Base-by-base conservation (phyloP, 2,888 invertebrate genomes). In the Stictocephala bisonia region DNA sequence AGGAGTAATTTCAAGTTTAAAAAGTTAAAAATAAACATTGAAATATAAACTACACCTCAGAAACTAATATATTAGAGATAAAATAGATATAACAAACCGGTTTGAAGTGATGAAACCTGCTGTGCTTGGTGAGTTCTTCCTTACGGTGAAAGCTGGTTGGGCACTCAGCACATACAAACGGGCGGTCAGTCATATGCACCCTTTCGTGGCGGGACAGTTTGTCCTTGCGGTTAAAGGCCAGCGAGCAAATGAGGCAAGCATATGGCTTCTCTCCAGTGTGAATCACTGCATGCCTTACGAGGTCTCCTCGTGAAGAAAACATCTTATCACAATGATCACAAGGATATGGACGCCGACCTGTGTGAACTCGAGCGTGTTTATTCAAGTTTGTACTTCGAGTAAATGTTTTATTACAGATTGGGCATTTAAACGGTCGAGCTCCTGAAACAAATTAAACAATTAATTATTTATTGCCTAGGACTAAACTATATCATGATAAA, bases 181-280 rank as follows among this genome's bases (percentile, higher is more conserved):
- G 89, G 79, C 90, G 90, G 80, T 87, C 86, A 29, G 90, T 90
- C 11, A 89, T 86, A 81, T 92, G 92, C 6, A 91, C 87, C 69
- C 90, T 85, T 1, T 89, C 87, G 84, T 92, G 92, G 0, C 89
- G 85, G 68, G 89, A 86, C 50, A 92, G 83, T 80, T 92, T 92
- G 20, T 88, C 87, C 79, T 90, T 89, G 0, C 89, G 90, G 66
- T 90, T 89, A 84, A 92, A 92, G 1, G 80, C 78, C 2, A 80
- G 53, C 35, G 88, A 86, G 81, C 93, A 93, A 76, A 91, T 88
- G 20, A 87, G 87, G 81, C 93, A 93, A 26, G 90, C 89, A 81
- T 88, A 92, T 0, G 92, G 92, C 77, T 91, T 88, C 26, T 79
- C 78, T 4, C 92, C 92, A 2, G 92, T 92, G 79, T 93, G 93